Evolutionary conservation across 2,113 vertebrate genomes (phyloP), one percentile per base, ranked within the genome.

Genomic region (Etheostoma cragini): DNA sequence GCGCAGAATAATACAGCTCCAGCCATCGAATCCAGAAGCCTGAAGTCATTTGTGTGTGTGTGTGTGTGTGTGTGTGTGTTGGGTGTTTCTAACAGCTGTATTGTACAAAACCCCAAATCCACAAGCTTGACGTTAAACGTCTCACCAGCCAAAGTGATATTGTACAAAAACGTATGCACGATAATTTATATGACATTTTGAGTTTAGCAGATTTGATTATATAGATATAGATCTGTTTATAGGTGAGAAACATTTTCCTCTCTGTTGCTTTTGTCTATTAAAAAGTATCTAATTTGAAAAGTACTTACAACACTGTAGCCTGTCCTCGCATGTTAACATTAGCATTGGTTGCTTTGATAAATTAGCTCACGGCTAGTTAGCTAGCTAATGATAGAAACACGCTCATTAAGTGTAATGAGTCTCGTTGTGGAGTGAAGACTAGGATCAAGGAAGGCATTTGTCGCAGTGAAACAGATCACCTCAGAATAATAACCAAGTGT

Each of bases 1-100:
- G 75, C 70, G 45, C 84, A 82, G 76, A 77, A 89, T 86, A 89
- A 91, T 70, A 89, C 56, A 50, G 62, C 50, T 71, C 24, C 3
- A 6, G 57, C 77, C 81, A 63, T 87, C 69, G 67, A 58, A 82
- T 82, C 78, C 68, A 81, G 35, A 56, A 76, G 78, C 80, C 81
- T 88, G 58, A 70, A 84, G 67, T 66, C 75, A 53, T 88, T 50
- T 83, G 62, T 85, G 75, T 88, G 78, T 77, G 57, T n/a, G 26
- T 26, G 75, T 88, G 78, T 77, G 57, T n/a, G 26, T 26, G 78
- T 77, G 57, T n/a, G 56, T 58, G 50, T n/a, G 52, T 12, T 58
- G 57, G 66, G 54, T 70, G 75, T 82, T 87, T 76, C 63, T 86
- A 80, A 80, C 80, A 49, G 73, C 47, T 78, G 74, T 76, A 75